Percentiles rank a stretch among this genome's conserved stretches.
Conservation (phyloP, 1,140 invertebrate genomes). For the Drosophila burlai region DNA sequence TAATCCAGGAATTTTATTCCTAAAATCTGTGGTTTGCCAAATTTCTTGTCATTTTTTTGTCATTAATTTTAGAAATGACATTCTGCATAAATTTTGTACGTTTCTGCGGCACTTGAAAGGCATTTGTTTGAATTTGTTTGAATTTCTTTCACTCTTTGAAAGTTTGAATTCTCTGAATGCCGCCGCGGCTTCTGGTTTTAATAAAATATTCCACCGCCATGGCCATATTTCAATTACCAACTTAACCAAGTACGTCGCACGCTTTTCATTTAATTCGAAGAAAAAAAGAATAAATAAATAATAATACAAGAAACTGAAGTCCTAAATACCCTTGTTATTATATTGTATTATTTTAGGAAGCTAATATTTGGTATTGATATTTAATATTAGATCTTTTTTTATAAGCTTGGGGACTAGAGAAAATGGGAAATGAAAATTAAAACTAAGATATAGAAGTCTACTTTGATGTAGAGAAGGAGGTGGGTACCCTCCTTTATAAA, state of each 20-base stretch:
- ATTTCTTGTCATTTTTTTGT: neutral
- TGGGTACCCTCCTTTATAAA: too few species aligned
- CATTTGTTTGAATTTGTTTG: neutral
- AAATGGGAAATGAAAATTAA: neutral
- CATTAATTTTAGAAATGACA: neutral
- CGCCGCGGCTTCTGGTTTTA: neutral
- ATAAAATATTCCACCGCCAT: constrained; percentile 5
- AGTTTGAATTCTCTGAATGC: constrained; percentile 1
- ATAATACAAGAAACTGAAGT: neutral
- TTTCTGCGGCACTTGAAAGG: neutral
- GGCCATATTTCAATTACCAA: constrained; percentile 17
- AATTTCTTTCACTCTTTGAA: neutral
- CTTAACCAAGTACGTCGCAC: constrained; percentile 3
- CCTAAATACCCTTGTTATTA: neutral
- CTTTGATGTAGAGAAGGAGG: too few species aligned
- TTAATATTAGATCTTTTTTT: neutral
- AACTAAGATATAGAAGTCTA: neutral
- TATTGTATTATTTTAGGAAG: neutral
- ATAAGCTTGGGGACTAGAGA: too few species aligned
- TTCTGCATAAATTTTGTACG: neutral
- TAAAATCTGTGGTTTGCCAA: neutral
- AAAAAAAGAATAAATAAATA: too few species aligned
- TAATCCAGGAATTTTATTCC: neutral
- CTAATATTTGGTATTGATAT: neutral
- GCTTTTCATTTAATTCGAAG: constrained; percentile 1